Base-by-base conservation (phyloP, 2,888 invertebrate genomes). In the Syritta pipiens region DNA sequence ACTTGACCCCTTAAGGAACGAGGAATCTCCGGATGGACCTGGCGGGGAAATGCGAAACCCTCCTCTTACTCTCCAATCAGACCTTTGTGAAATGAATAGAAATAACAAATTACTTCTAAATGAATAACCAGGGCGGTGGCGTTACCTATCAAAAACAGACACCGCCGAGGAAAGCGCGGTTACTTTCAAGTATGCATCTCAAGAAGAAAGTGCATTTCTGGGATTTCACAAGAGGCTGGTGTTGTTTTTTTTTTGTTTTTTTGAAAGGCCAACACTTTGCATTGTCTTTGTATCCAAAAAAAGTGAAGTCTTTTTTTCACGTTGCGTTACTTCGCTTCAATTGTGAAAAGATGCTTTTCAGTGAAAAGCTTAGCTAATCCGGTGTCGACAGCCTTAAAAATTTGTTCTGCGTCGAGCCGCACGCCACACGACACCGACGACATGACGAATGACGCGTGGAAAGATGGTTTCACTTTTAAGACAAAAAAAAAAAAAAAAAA, bases 161-260 rank as follows among this genome's bases (percentile, higher is more conserved):
- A n/a, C n/a, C n/a, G n/a, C 10, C 32, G 32, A 10, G 37, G 17
- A 30, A 7, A 22, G 46, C 20, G 14, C 26, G 26, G 37, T 26
- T 46, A 20, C 53, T 22, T 46, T 67, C 26, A 40, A 67, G 55
- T 46, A 37, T 42, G 44, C 49, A 44, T 46, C 17, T 24, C 53
- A 19, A 24, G 20, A 46, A 19, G 71, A 71, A 71, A 71, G 71
- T 71, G 71, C 71, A 71, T 71, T 71, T 35, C 28, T 62, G 12
- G 12, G 24, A 24, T 20, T 12, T 10, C 44, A 44, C n/a, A 20
- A 10, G 44, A 46, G 44, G 44, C 12, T n/a, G n/a, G n/a, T n/a
- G n/a, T n/a, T n/a, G n/a, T n/a, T n/a, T n/a, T n/a, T n/a, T n/a
- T n/a, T 4, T 28, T 7, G n/a, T 9, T 6, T 28, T 24, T 57